phyloP scores from a whole-genome alignment of 2,888 invertebrate genomes.

The Harpalus rufipes region DNA sequence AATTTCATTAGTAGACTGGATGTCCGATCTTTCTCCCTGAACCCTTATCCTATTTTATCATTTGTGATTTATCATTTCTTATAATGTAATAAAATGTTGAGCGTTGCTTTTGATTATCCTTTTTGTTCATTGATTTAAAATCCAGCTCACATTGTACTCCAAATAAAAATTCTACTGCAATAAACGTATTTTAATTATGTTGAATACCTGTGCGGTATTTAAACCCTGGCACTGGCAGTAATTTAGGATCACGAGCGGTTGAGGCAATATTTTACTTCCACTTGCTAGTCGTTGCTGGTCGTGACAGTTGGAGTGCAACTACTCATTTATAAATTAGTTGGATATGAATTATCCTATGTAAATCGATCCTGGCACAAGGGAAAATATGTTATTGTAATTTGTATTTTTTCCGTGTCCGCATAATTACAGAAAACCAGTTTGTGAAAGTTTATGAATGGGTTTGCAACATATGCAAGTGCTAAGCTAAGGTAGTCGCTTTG shows the following conservation, averaged over 20 bases:
- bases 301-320: conserved; percentile 21
- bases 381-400: conserved; percentile 56
- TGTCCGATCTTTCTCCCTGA: no score
- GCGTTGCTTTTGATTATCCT: no score
- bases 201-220: not conserved
- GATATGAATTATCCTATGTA: conserved; percentile 46
- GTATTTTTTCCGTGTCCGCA: conserved; percentile 35
- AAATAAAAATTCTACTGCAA: not conserved
- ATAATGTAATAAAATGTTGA: no score
- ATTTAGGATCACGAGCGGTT: not conserved
- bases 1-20: no score
- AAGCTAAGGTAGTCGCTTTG: conserved; percentile 51
- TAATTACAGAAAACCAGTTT: conserved; percentile 56
- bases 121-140: no score
- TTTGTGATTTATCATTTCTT: no score
- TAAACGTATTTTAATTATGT: conserved; percentile 8
- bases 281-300: conserved; percentile 19
- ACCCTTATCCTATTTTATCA: no score
- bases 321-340: conserved; percentile 49
- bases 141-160: not conserved
- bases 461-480: conserved; percentile 49
- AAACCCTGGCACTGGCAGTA: not conserved
- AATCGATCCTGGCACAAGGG: conserved; percentile 39
- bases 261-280: conserved; percentile 31
- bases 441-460: conserved; percentile 59